Base-by-base conservation (phyloP, 2,797 vertebrate genomes). In the Ptychobarbus kaznakovi region DNA sequence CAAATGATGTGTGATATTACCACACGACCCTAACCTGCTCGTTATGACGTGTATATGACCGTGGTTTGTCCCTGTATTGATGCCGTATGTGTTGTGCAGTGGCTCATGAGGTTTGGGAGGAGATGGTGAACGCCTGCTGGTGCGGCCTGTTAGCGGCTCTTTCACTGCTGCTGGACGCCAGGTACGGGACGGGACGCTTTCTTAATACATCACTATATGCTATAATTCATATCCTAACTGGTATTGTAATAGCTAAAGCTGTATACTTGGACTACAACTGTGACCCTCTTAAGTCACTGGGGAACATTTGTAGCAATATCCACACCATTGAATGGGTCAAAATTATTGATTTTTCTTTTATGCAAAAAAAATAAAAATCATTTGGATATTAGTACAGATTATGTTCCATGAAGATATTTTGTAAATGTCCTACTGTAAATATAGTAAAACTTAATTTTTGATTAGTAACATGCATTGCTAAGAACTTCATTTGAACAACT, bases 51-150 rank as follows among this genome's bases (percentile, higher is more conserved):
- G 42, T 65, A 1, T 65, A 46, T 84, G 51, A 1, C 12, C 89
- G 70, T 87, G 61, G 85, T 53, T 86, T 74, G 72, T 11, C 28
- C 16, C 72, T 51, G 46, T 32, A 20, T 32, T 74, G 46, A 74
- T 1, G 11, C 16, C 11, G n/a, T 89, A 28, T 89, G 16, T 92
- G 86, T 89, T 44, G 93, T 91, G 69, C 94, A 99, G 98, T 95
- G 89, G 93, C 94, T 83, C 97, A 97, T 93, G 93, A 96, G 88
- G 97, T 99, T 82, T 99, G 98, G 98, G 98, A 99, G 91, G 98
- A 99, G 94, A 99, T 99, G 98, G 98, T 99, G 87, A 97, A 94
- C 5, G 98, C 98, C 2, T 99, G 98, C 88, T 99, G 98, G 98
- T 99, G 98, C 92, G 98, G 98, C 68, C 96, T 99, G 0, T 95